phyloP scores from a whole-genome alignment of 2,797 vertebrate genomes.

The Echeneis naucrates region DNA sequence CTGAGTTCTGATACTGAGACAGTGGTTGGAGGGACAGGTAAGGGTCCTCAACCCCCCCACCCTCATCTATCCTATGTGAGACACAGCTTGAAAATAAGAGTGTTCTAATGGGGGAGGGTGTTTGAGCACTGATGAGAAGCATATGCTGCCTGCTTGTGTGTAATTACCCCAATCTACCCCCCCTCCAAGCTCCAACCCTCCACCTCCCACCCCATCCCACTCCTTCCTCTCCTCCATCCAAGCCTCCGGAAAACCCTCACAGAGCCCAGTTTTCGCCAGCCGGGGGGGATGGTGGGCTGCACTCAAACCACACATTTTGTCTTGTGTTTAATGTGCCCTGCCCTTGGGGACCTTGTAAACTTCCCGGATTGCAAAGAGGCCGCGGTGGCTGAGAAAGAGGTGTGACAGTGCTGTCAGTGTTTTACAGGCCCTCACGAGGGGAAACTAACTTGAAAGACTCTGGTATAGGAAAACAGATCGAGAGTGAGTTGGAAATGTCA shows the following conservation, averaged over 20 bases:
- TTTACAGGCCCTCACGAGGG: conserved; percentile 62
- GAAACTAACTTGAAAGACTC: conserved; percentile 58
- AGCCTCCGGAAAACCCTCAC: conserved; percentile 70
- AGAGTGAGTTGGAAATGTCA: conserved; percentile 50
- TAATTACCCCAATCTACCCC: conserved; percentile 83
- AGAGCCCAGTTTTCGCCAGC: conserved; percentile 67
- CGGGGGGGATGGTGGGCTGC: conserved; percentile 48
- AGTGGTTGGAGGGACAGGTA: conserved; percentile 61
- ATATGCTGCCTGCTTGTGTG: conserved; percentile 86
- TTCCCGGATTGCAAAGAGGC: conserved; percentile 69
- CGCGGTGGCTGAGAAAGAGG: conserved; percentile 67
- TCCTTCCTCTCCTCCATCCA: conserved; percentile 61
- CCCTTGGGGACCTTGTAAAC: conserved; percentile 79
- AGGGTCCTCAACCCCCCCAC: conserved; percentile 24
- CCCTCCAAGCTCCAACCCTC: conserved; percentile 37
- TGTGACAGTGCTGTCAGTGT: conserved; percentile 65
- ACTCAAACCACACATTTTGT: conserved; percentile 72
- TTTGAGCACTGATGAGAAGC: conserved; percentile 85
- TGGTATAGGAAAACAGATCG: conserved; percentile 34
- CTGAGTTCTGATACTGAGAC: conserved; percentile 1
- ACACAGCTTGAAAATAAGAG: conserved; percentile 80
- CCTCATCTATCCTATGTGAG: conserved; percentile 44
- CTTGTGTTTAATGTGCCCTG: conserved; percentile 74
- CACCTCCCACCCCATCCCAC: conserved; percentile 20
- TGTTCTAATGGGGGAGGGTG: conserved; percentile 77